Conservation (phyloP, 2,797 vertebrate species). For the Acipenser transmontanus region DNA sequence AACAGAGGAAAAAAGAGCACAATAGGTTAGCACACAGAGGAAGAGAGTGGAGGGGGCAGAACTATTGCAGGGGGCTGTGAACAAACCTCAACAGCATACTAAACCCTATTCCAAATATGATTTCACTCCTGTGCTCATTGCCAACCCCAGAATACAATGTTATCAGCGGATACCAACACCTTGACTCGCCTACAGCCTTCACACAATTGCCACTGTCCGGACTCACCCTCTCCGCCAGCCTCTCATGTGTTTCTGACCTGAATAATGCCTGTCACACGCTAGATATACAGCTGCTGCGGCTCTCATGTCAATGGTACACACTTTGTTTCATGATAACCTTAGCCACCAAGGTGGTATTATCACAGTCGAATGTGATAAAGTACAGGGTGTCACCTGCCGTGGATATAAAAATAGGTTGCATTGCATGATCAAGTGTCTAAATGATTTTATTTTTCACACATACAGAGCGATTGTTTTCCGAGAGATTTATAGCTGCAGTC, state of each 20-base stretch:
- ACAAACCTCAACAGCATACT: neutral
- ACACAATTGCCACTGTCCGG: slow-evolving; percentile 9
- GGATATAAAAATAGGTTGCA: slow-evolving; percentile 15
- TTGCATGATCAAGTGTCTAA: neutral
- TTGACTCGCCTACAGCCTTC: slow-evolving; percentile 7
- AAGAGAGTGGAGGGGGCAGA: slow-evolving; percentile 17
- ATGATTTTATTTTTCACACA: neutral
- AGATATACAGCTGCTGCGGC: neutral
- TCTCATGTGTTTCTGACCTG: slow-evolving; percentile 1
- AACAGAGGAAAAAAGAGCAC: slow-evolving; percentile 41
- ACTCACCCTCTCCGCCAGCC: neutral
- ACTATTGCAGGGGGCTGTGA: slow-evolving; percentile 37
- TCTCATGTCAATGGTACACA: slow-evolving; percentile 8
- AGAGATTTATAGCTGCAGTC: too few relatives aligned
- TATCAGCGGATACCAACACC: slow-evolving; percentile 43
- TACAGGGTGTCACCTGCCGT: neutral
- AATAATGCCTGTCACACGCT: neutral
- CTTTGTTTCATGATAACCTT: slow-evolving; percentile 16
- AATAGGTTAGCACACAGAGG: slow-evolving; percentile 33
- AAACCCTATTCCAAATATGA: slow-evolving; percentile 27
- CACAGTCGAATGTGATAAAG: neutral
- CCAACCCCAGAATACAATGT: slow-evolving; percentile 51
- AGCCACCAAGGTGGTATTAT: slow-evolving; percentile 7
- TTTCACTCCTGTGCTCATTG: slow-evolving; percentile 35
- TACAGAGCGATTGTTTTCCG: neutral